Evolutionary conservation across 2,113 vertebrate species (phyloP).

Genomic region (Ondatra zibethicus): DNA sequence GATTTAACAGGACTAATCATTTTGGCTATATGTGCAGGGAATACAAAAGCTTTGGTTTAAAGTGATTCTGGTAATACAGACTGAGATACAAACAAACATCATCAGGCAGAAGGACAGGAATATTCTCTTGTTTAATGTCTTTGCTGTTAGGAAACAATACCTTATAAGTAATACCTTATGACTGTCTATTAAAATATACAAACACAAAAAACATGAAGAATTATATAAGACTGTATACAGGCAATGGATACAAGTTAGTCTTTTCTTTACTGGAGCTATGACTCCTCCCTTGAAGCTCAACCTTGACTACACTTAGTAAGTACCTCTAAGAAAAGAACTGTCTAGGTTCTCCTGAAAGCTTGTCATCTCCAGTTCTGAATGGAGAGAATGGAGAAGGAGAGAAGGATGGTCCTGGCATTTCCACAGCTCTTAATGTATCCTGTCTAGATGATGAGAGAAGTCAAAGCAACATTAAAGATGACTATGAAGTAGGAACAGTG

Average conservation of each 20-base stretch:
- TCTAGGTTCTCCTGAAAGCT: constrained; percentile 35
- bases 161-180: constrained; percentile 50
- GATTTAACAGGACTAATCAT: constrained; percentile 78
- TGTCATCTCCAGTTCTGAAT: constrained; percentile 7
- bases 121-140: constrained; percentile 73
- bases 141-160: constrained; percentile 68
- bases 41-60: constrained; percentile 87
- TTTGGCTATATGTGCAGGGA: constrained; percentile 78
- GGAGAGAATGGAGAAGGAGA: not conserved
- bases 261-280: constrained; percentile 61
- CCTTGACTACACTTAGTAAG: constrained; percentile 25
- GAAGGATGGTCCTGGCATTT: not conserved
- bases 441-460: constrained; percentile 29
- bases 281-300: constrained; percentile 75
- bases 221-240: constrained; percentile 61
- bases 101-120: constrained; percentile 74
- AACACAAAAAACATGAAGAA: constrained; percentile 66
- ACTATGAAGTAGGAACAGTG: constrained; percentile 8
- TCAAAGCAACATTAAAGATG: constrained; percentile 12
- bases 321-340: constrained; percentile 40
- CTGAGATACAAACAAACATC: constrained; percentile 80
- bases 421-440: not conserved
- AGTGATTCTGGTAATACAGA: constrained; percentile 81
- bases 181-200: constrained; percentile 79
- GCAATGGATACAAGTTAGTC: constrained; percentile 62